These are phyloP conservation scores for Mantis religiosa DNA, from an alignment of 2,888 invertebrate genomes.

Conservation along the genomic window DNA sequence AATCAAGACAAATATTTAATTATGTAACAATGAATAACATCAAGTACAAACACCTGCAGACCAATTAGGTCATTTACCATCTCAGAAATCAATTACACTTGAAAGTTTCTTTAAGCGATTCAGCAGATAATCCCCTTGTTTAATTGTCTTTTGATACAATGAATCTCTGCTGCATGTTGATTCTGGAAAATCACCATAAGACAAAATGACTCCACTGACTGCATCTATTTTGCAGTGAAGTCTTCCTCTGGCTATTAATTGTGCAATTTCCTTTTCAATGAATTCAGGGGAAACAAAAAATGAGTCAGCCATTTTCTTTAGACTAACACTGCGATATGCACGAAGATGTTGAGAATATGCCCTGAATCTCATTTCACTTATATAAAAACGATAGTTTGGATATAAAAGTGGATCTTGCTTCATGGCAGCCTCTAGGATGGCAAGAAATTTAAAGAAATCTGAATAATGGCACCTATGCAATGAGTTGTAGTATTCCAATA, in stretches of 20 bases:
- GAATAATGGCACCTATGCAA: constrained; percentile 91
- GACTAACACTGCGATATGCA: constrained; percentile 92
- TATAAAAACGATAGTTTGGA: constrained; percentile 94
- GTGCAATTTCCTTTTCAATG: constrained; percentile 74
- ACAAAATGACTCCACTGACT: constrained; percentile 47
- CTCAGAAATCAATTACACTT: constrained; percentile 95
- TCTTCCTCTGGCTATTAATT: constrained; percentile 89
- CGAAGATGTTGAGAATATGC: constrained; percentile 95
- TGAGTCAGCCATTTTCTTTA: constrained; percentile 92
- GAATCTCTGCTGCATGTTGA: constrained; percentile 52
- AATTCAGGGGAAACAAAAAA: constrained; percentile 93
- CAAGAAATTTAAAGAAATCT: constrained; percentile 78
- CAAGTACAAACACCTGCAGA: not conserved
- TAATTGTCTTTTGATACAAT: constrained; percentile 93
- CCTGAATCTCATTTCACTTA: constrained; percentile 93
- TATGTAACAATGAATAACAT: not conserved
- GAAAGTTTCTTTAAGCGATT: constrained; percentile 98
- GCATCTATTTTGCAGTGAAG: constrained; percentile 97
- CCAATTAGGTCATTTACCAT: not conserved
- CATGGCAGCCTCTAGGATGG: constrained; percentile 74
- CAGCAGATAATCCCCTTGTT: constrained; percentile 94
- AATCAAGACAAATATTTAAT: too few relatives aligned
- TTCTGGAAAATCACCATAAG: constrained; percentile 27
- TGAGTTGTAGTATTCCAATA: constrained; percentile 65
- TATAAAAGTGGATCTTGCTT: constrained; percentile 87